Conservation (phyloP, 2,888 invertebrate genomes). For the Caenorhabditis doughertyi region DNA sequence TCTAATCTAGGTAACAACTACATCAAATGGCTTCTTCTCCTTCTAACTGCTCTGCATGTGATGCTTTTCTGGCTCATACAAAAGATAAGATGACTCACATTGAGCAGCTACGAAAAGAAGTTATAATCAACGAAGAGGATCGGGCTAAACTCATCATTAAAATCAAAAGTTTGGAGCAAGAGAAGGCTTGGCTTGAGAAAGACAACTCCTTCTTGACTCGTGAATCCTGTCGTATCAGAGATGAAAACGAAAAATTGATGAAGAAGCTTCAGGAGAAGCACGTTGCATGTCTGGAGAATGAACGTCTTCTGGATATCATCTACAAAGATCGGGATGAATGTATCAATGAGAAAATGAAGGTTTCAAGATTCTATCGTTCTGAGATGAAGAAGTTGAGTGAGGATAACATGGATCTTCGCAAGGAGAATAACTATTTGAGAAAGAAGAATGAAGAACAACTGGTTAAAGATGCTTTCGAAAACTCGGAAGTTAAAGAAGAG, state of each 20-base stretch:
- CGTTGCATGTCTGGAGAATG: not conserved
- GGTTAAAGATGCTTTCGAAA: not conserved
- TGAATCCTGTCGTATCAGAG: not conserved
- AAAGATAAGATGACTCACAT: not conserved
- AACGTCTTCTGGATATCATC: constrained; percentile 10
- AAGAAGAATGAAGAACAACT: not conserved
- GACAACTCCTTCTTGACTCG: not conserved
- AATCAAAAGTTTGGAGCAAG: not conserved
- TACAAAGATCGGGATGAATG: constrained; percentile 34
- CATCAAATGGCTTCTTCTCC: not conserved
- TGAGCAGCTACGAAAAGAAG: not conserved
- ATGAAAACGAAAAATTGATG: not conserved
- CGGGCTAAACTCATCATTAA: not conserved
- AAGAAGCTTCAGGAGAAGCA: not conserved
- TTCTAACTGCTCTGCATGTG: not conserved
- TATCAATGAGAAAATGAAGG: constrained; percentile 20
- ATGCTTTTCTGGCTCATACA: not conserved
- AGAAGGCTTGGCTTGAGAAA: not conserved
- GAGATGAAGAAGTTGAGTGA: constrained; percentile 4
- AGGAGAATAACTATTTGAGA: not conserved
- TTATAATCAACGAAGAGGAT: not conserved
- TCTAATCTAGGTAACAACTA: not conserved
- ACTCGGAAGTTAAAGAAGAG: not conserved
- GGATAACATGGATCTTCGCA: not conserved
- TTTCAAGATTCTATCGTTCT: not conserved